Base-by-base conservation (phyloP, 2,888 invertebrate genomes). In the Apodemia mormo region DNA sequence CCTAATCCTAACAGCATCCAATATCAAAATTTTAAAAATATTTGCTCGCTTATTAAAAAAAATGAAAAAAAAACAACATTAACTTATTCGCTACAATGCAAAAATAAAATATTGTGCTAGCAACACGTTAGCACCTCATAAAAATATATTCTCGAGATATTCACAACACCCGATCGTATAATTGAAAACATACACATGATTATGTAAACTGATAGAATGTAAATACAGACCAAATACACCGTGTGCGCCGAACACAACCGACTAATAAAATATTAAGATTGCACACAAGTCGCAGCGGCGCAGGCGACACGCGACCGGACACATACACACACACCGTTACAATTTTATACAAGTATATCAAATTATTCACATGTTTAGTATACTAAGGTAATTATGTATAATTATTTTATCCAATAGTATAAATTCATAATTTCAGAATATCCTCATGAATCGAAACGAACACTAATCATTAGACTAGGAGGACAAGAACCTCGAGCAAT, bases 191-290 rank as follows among this genome's bases (percentile, higher is more conserved):
- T 49, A 77, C 68, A 73, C 58, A 70, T 71, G 72, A 72, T 74
- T 72, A 72, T 68, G 70, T 73, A 66, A 72, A 73, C 72, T 37
- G 68, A 70, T 65, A 68, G 69, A 52, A 52, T 56, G 67, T 67
- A 71, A 69, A 64, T 68, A 70, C 40, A 37, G 65, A 56, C 54
- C 69, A 69, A 68, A 76, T 74, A 76, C 76, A 77, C 75, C 78
- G 80, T 79, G 84, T 85, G 85, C 83, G 86, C 82, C 79, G 77
- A 85, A 86, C 88, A 90, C 89, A 88, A 89, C 88, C 85, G 78
- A 84, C 78, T 81, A 81, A 85, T 84, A 84, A 82, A 84, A 84
- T 77, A 83, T 84, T 84, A 80, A 87, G 85, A 91, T 91, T 92
- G 92, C 92, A 92, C 91, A 87, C 84, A 83, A 69, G 10, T 61